Conservation (phyloP, 2,888 invertebrate genomes). For the Altica lythri region DNA sequence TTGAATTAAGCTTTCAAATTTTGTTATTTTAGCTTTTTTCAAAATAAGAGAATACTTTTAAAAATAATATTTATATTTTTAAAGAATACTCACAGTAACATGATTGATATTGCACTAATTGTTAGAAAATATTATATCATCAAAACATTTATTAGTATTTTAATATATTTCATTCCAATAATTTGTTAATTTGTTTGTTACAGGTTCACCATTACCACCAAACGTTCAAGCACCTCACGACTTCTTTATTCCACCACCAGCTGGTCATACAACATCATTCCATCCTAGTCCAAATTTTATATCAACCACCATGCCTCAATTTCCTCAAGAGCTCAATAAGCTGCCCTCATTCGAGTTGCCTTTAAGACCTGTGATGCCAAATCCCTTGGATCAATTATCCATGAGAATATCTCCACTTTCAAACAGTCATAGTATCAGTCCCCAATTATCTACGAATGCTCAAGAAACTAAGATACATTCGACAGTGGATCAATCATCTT, state of each 20-base stretch:
- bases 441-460: slow-evolving; percentile 56
- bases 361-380: slow-evolving; percentile 43
- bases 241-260: slow-evolving; percentile 51
- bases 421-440: slow-evolving; percentile 63
- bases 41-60: no score
- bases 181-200: no score
- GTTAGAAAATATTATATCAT: no score
- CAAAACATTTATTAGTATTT: no score
- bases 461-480: slow-evolving; percentile 65
- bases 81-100: no score
- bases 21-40: no score
- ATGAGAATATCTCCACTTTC: slow-evolving; percentile 62
- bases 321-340: slow-evolving; percentile 42
- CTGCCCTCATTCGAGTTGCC: slow-evolving; percentile 46
- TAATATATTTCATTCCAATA: no score
- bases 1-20: no score
- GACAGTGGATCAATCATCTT: slow-evolving; percentile 63
- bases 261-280: slow-evolving; percentile 51
- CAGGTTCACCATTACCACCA: slow-evolving; percentile 33
- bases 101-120: no score
- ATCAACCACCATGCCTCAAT: slow-evolving; percentile 34
- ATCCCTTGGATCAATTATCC: slow-evolving; percentile 52
- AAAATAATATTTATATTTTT: no score
- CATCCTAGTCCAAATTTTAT: slow-evolving; percentile 41
- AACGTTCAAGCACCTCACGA: slow-evolving; percentile 35